Conservation (phyloP, 2,797 vertebrate species). For the Threskiornis aethiopicus region DNA sequence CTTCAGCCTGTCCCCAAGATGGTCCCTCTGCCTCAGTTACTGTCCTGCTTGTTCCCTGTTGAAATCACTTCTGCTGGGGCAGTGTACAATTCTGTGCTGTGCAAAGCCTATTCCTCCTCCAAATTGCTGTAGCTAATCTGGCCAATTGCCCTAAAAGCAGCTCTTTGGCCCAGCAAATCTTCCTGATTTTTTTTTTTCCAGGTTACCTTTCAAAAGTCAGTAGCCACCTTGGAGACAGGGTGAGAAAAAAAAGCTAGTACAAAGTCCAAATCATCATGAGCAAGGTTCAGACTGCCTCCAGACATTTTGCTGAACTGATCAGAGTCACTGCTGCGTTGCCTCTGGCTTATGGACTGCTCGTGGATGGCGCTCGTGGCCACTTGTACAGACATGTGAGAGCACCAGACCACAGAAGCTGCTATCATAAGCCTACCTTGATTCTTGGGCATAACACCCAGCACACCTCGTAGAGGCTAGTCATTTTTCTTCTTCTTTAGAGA, state of each 20-base stretch:
- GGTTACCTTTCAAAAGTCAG: background rate
- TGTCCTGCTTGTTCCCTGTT: no score
- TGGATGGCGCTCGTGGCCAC: rapidly evolving
- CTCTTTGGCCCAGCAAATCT: background rate
- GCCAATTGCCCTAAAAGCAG: background rate
- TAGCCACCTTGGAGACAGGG: background rate
- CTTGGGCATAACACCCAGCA: background rate
- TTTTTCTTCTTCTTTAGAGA: background rate
- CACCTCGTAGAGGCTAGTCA: background rate
- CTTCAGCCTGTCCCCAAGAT: background rate
- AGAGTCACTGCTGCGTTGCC: rapidly evolving
- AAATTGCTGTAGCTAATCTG: background rate
- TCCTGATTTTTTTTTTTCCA: background rate
- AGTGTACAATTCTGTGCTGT: background rate
- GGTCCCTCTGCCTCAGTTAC: background rate
- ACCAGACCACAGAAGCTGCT: background rate
- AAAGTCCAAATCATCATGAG: background rate
- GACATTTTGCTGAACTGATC: background rate
- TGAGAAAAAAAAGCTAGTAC: background rate
- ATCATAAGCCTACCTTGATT: background rate
- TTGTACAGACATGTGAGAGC: no score
- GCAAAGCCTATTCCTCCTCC: background rate
- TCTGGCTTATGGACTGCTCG: rapidly evolving
- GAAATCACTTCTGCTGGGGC: background rate
- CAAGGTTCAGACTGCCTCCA: background rate